A percentile compares a stretch with the other conserved stretches of the same genome.
These are phyloP conservation scores for Sardina pilchardus DNA, from an alignment of 2,113 vertebrate species.

Conservation along the genomic window DNA sequence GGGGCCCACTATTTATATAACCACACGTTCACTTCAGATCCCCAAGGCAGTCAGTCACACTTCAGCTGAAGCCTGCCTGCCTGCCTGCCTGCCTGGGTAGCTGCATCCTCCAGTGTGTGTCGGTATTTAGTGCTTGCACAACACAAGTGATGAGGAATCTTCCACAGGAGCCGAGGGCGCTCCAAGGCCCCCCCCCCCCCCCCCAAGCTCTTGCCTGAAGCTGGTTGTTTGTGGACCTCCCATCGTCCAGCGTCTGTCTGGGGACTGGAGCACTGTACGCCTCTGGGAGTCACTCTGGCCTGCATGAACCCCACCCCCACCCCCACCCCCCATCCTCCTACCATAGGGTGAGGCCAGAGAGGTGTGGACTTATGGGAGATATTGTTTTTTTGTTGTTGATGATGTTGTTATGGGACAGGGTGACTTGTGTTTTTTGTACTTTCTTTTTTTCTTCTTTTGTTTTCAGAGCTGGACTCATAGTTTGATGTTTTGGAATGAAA, in stretches of 20 bases:
- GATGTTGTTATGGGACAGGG: neutral
- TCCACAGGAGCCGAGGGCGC: neutral
- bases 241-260: neutral
- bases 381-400: neutral
- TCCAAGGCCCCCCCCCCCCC: neutral
- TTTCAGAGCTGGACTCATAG: conserved; percentile 45
- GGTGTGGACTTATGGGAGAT: neutral
- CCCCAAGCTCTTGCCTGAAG: neutral
- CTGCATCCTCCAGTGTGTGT: neutral
- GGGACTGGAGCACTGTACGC: neutral
- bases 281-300: neutral
- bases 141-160: conserved; percentile 13
- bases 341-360: neutral
- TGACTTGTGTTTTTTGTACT: neutral
- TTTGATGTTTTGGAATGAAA: conserved; percentile 13
- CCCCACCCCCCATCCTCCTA: neutral
- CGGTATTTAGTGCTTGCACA: neutral
- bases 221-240: neutral
- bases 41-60: neutral
- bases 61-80: neutral
- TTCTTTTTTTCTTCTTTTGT: neutral
- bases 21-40: neutral
- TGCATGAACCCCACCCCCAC: neutral
- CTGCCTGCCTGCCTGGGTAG: neutral
- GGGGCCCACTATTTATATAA: neutral